These are phyloP conservation scores for Phoeniculus purpureus DNA, from an alignment of 2,797 vertebrate species.

Conservation along the genomic window DNA sequence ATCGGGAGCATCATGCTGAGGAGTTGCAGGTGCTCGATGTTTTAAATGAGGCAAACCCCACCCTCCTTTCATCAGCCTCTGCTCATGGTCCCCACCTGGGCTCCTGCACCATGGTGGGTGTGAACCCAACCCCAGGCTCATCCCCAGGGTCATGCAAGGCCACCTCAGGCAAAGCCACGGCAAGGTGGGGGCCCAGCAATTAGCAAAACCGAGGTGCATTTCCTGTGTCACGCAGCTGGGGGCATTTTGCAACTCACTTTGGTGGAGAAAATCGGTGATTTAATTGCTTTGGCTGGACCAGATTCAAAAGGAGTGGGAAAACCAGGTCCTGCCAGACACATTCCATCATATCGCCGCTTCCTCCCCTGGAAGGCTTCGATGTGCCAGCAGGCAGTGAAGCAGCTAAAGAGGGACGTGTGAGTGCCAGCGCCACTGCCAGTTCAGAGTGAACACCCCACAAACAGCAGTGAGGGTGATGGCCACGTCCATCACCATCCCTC, in stretches of 20 bases:
- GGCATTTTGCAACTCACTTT: conserved; percentile 59
- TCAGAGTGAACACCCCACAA: neutral
- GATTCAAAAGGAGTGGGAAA: conserved; percentile 56
- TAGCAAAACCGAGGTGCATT: conserved; percentile 65
- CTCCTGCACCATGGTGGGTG: accelerated
- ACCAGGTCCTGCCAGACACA: conserved; percentile 56
- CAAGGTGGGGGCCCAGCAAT: neutral
- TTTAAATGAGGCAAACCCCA: neutral
- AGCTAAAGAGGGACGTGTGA: neutral
- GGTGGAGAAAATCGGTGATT: conserved; percentile 21
- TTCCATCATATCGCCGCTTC: conserved; percentile 34
- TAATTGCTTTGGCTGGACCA: conserved; percentile 50
- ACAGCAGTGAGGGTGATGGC: neutral
- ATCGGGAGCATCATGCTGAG: accelerated
- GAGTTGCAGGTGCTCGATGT: neutral
- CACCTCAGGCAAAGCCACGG: accelerated
- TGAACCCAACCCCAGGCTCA: neutral
- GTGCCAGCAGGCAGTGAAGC: conserved; percentile 49
- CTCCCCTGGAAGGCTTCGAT: neutral
- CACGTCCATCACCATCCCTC: neutral
- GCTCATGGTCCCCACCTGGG: neutral
- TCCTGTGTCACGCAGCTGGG: conserved; percentile 63
- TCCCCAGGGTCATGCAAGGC: neutral
- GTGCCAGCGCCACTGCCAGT: neutral
- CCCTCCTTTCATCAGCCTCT: neutral